Conservation (phyloP, 2,797 vertebrate genomes). For the Siniperca scherzeri region DNA sequence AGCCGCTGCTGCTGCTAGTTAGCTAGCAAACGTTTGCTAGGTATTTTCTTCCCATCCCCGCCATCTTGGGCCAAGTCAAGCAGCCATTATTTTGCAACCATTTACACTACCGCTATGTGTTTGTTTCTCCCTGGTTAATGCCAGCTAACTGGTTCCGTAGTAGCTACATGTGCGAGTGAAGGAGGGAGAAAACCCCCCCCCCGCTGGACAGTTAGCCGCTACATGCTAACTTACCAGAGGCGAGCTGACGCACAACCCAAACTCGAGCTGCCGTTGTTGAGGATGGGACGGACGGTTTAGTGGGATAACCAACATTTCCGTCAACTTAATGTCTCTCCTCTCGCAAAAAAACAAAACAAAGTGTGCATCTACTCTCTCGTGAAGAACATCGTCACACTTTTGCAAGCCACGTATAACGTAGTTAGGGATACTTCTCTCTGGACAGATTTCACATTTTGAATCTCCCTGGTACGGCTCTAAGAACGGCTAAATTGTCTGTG, state of each 20-base stretch:
- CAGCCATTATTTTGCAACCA: too few relatives aligned
- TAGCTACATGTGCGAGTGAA: too few relatives aligned
- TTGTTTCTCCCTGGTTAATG: too few relatives aligned
- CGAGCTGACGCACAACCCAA: constrained; percentile 69
- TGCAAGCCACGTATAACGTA: background rate
- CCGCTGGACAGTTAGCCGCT: constrained; percentile 55
- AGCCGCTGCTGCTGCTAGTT: too few relatives aligned
- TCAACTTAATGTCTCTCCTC: background rate
- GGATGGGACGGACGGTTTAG: constrained; percentile 24
- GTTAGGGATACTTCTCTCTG: too few relatives aligned
- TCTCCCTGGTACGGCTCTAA: background rate
- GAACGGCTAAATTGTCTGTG: too few relatives aligned
- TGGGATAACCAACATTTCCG: constrained; percentile 1
- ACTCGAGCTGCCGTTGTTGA: constrained; percentile 28
- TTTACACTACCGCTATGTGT: too few relatives aligned
- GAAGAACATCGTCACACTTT: background rate
- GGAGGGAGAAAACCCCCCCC: background rate
- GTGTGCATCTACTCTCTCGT: accelerated
- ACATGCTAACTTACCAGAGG: constrained; percentile 65
- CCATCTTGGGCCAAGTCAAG: too few relatives aligned
- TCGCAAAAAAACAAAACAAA: background rate
- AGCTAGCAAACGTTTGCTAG: too few relatives aligned
- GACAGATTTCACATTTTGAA: background rate
- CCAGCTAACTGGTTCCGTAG: too few relatives aligned
- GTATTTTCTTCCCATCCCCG: too few relatives aligned